Base-by-base conservation (phyloP, 2,113 vertebrate genomes). In the Romanogobio albipinnatus region DNA sequence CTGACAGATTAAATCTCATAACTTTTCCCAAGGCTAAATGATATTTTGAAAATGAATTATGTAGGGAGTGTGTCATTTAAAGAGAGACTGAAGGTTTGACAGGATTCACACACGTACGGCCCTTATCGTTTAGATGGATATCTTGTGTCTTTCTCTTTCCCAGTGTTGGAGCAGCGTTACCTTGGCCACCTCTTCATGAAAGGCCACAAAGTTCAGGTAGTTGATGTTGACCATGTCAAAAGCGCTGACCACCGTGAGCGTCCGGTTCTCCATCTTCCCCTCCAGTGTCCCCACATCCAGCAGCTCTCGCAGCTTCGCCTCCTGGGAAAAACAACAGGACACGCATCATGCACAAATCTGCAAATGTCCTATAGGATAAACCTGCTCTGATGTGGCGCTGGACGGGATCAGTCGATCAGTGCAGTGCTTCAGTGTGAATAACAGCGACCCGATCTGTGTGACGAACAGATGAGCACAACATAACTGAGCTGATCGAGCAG, bases 161-260 rank as follows among this genome's bases (percentile, higher is more conserved):
- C 6, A 22, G 22, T 61, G 59, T 61, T 1, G 10, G 59, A 11
- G 29, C 29, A 68, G 64, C 0, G 61, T 78, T 94, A 99, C 98
- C 97, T 98, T 99, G 0, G 97, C 97, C 3, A 95, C 95, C 53
- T 99, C 98, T 89, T 99, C 98, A 83, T 97, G 97, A 90, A 97
- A 96, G 11, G 98, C 97, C 92, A 99, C 96, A 85, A 99, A 96
- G 92, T 99, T 98, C 92, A 99, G 89, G 92, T 96, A 98, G 0
- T 96, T 97, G 88, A 99, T 98, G 91, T 98, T 99, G 81, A 98
- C 97, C 90, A 99, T 93, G 90, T 99, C 98, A 0, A 95, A 94
- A 8, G 97, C 98, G 0, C 97, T 96, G 47, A 98, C 98, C 85
- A 99, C 97, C 0, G 96, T 99, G 86, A 99, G 90, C 96, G 98